Base-by-base conservation (phyloP, 1,140 invertebrate genomes). In the Heliconius eleuchia region DNA sequence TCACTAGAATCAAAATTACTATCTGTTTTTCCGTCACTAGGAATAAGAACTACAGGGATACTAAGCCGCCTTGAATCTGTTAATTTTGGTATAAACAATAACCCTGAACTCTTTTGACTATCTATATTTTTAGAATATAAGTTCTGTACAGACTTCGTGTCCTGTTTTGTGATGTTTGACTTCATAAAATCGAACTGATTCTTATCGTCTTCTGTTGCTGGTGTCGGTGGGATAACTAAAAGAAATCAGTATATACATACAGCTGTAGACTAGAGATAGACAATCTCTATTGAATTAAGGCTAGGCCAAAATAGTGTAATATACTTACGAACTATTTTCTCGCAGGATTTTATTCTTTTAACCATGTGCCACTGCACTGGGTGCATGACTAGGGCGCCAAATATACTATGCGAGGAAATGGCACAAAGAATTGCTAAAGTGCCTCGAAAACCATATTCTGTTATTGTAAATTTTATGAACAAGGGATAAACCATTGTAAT, bases 351-450 rank as follows among this genome's bases (percentile, higher is more conserved):
- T 46, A 80, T 74, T 66, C 87, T 83, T 75, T 95, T 95, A 19
- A 95, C 95, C 92, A 96, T 95, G 86, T 97, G 96, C 96, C 96
- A 96, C 83, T 96, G 95, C 1, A 97, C 96, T 0, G 97, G 97
- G 84, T 96, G 97, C 86, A 97, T 95, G 1, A 97, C 91, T 9
- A 96, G 84, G 66, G 96, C 95, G 1, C 96, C 97, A 52, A 96
- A 90, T 23, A 97, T 88, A 1, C 95, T 95, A 82, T 97, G 95
- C 0, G 96, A 94, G 76, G 96, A 96, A 39, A 97, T 91, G 0
- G 95, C 96, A 75, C 92, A 94, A 1, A 95, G 71, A 18, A 97
- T 94, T 0, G 96, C 91, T 60, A 97, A 90, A 1, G 96, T 96
- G 27, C 96, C 96, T 81, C 96, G 89, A 78, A 96, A 96, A 2